A percentile compares a stretch with the other conserved stretches of the same genome.
Conservation (phyloP, 2,888 invertebrate species). For the Doris montereyensis region DNA sequence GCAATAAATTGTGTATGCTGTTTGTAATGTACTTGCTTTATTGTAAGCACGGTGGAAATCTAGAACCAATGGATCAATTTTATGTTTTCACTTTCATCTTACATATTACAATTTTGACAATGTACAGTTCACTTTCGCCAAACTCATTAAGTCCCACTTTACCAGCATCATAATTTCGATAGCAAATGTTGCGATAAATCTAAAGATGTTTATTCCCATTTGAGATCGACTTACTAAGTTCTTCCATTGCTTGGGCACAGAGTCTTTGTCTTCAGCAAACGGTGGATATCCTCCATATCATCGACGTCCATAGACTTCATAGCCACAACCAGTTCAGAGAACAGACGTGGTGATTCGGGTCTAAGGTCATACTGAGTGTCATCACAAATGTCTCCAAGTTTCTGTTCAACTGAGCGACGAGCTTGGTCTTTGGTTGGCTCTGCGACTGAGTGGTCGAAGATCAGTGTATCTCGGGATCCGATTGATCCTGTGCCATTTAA, state of each 20-base stretch:
- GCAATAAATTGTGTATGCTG: too few species aligned
- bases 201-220: too few species aligned
- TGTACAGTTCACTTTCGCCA: too few species aligned
- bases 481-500: conserved; percentile 75
- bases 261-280: conserved; percentile 47
- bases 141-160: too few species aligned
- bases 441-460: conserved; percentile 39
- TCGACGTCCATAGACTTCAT: conserved; percentile 70
- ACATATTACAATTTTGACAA: too few species aligned
- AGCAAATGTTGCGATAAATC: not conserved
- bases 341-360: conserved; percentile 73
- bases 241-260: conserved; percentile 52
- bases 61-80: too few species aligned
- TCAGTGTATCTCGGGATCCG: conserved; percentile 70
- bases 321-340: conserved; percentile 73
- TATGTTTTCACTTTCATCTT: too few species aligned
- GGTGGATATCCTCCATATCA: conserved; percentile 63
- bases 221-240: conserved; percentile 39
- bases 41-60: too few species aligned
- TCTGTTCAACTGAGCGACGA: conserved; percentile 44
- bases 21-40: too few species aligned
- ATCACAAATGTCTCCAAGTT: conserved; percentile 61
- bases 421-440: conserved; percentile 16
- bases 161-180: not conserved
- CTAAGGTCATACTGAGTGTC: conserved; percentile 67